Percentiles rank a stretch among this genome's conserved stretches.
Evolutionary conservation across 2,113 vertebrate species (phyloP).

Genomic region (Oophaga pumilio): DNA sequence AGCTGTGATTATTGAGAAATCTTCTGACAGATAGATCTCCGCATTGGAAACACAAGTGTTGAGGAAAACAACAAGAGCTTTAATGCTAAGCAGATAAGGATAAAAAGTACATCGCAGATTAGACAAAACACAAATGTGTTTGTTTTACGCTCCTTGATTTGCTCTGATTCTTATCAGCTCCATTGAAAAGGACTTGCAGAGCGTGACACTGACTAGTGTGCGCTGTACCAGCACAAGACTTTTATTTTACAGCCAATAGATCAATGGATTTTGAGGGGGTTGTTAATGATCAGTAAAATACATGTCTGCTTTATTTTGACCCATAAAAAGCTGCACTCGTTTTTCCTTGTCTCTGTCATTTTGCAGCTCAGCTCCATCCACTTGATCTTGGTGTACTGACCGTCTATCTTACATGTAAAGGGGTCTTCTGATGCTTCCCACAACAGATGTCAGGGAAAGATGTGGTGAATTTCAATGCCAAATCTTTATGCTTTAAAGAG

Average conservation of each 20-base stretch:
- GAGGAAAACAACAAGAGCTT: constrained; percentile 1
- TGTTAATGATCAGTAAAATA: not conserved
- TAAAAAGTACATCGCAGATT: constrained; percentile 19
- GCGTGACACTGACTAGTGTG: not conserved
- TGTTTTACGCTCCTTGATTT: constrained; percentile 6
- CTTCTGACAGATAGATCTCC: not conserved
- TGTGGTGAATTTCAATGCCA: no score
- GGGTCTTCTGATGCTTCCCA: no score
- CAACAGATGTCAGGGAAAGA: no score
- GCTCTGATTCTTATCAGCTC: not conserved
- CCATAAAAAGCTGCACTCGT: no score
- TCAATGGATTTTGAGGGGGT: not conserved
- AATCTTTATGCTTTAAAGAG: no score
- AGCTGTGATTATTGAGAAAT: constrained; percentile 11
- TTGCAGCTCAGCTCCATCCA: no score
- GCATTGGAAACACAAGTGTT: constrained; percentile 1
- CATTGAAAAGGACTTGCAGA: not conserved
- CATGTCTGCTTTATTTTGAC: no score
- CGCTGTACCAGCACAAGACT: not conserved
- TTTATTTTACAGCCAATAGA: not conserved
- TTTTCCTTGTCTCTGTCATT: no score
- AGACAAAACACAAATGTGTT: constrained; percentile 13
- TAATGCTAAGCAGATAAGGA: constrained; percentile 33
- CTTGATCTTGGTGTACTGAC: no score
- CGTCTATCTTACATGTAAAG: no score